These are phyloP conservation scores for Girardinichthys multiradiatus DNA, from an alignment of 2,113 vertebrate species.

Conservation along the genomic window DNA sequence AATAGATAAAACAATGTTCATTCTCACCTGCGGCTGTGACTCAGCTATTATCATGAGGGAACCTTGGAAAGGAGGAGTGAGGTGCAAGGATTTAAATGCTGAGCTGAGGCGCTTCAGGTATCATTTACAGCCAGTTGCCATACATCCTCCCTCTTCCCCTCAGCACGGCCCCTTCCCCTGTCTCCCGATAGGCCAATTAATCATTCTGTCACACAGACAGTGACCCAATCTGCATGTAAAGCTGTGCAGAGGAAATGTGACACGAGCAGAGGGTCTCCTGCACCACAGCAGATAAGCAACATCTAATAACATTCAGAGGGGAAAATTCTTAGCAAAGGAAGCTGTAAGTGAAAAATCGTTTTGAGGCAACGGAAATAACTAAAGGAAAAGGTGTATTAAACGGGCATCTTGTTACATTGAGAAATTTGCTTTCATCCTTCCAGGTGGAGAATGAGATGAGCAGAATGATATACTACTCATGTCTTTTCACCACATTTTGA, in stretches of 20 bases:
- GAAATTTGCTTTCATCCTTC: not conserved
- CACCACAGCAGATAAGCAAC: conserved; percentile 50
- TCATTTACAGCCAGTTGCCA: conserved; percentile 72
- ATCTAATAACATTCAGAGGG: conserved; percentile 13
- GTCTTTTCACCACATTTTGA: not conserved
- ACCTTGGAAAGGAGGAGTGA: conserved; percentile 52
- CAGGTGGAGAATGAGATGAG: not conserved
- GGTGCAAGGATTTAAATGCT: conserved; percentile 51
- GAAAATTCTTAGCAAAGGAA: conserved; percentile 8
- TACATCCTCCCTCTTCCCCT: conserved; percentile 55
- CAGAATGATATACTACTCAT: not conserved
- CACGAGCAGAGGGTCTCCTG: conserved; percentile 48
- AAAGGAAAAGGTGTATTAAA: not conserved
- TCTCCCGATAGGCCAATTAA: conserved; percentile 73
- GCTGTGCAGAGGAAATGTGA: conserved; percentile 42
- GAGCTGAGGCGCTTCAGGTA: conserved; percentile 46
- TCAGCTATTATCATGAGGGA: conserved; percentile 68
- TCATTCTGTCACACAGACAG: conserved; percentile 71
- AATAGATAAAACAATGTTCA: conserved; percentile 67
- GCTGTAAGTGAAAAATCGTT: not conserved
- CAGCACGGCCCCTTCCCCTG: conserved; percentile 46
- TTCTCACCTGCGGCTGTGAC: conserved; percentile 73
- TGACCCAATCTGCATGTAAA: conserved; percentile 74
- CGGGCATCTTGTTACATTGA: conserved; percentile 7
- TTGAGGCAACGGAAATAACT: not conserved